A percentile compares a stretch with the other conserved stretches of the same genome.
Evolutionary conservation across 2,888 invertebrate species (phyloP).

Genomic region (Uropetala carovei): DNA sequence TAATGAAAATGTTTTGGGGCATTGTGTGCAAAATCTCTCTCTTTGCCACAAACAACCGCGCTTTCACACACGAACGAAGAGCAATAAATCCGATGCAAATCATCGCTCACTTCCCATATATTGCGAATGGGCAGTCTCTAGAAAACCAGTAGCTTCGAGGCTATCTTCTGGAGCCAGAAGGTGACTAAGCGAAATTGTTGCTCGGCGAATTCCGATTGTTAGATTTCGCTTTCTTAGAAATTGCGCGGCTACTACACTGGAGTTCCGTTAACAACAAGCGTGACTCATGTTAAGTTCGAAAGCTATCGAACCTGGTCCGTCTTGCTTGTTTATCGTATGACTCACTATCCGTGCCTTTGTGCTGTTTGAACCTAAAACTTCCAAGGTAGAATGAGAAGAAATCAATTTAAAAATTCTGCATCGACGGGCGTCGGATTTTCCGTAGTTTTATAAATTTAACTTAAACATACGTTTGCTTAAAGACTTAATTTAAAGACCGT

Average conservation of each 20-base stretch:
- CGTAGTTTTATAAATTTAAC: too few relatives aligned
- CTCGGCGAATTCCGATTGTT: background rate
- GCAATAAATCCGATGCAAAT: constrained; percentile 19
- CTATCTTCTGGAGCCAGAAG: background rate
- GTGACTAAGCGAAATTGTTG: constrained; percentile 29
- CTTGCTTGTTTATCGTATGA: too few relatives aligned
- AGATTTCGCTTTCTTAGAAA: constrained; percentile 2
- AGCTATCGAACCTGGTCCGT: too few relatives aligned
- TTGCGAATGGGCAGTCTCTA: background rate
- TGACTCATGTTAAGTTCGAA: background rate
- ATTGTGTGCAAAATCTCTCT: too few relatives aligned
- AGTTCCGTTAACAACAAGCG: constrained; percentile 31
- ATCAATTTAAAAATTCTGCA: too few relatives aligned
- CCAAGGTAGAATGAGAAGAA: too few relatives aligned
- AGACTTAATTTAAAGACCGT: too few relatives aligned
- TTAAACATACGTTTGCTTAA: too few relatives aligned
- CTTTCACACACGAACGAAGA: background rate
- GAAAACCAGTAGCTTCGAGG: background rate
- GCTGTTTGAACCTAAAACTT: too few relatives aligned
- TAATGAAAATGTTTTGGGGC: too few relatives aligned
- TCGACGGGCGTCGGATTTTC: too few relatives aligned
- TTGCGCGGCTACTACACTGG: background rate
- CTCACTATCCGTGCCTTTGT: too few relatives aligned
- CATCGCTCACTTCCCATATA: background rate
- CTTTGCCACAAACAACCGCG: background rate